Conservation (phyloP, 1,140 invertebrate genomes). For the Eriocheir sinensis region DNA sequence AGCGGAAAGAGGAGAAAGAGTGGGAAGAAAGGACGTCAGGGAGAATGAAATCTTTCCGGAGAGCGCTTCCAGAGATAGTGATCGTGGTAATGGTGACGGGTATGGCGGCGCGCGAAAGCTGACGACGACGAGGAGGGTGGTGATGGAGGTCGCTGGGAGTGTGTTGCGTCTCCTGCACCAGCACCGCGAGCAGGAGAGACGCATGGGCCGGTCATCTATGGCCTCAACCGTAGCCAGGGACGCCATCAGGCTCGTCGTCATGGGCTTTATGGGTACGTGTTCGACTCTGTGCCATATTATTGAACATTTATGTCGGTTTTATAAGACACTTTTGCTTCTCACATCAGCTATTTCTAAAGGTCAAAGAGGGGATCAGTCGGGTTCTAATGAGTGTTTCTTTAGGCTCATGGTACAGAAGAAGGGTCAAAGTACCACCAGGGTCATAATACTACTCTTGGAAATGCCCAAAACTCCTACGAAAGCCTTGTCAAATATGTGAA, state of each 20-base stretch:
- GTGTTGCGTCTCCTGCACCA: background rate
- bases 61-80: background rate
- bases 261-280: constrained; percentile 27
- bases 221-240: constrained; percentile 16
- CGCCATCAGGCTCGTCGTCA: background rate
- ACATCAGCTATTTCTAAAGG: background rate
- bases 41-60: background rate
- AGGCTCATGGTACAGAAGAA: too few species aligned
- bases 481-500: too few species aligned
- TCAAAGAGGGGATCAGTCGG: background rate
- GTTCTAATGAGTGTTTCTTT: background rate
- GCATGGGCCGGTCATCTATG: background rate
- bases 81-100: background rate
- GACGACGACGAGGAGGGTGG: background rate
- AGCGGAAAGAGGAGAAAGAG: background rate
- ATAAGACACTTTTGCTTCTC: background rate
- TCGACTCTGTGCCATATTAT: too few species aligned
- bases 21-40: background rate
- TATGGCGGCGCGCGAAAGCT: background rate
- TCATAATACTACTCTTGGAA: too few species aligned
- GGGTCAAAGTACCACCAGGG: too few species aligned
- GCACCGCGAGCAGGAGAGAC: background rate
- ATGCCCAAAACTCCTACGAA: too few species aligned
- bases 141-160: background rate
- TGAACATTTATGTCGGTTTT: background rate